Evolutionary conservation across 2,888 invertebrate species (phyloP).

Genomic region (Patella caerulea): DNA sequence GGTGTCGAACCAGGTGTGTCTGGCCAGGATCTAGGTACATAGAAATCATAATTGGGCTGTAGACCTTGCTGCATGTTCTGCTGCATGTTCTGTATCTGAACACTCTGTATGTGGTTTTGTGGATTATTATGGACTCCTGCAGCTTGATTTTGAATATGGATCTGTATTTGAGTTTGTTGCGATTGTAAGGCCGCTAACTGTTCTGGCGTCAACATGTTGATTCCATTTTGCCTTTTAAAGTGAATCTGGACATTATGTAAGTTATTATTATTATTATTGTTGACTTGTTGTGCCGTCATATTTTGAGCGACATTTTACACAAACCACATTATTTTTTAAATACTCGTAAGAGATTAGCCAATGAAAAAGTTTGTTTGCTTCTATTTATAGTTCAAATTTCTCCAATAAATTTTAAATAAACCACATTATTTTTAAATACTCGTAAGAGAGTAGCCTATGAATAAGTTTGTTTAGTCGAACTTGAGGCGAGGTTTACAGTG

Average conservation of each 20-base stretch:
- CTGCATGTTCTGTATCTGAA: conserved; percentile 32
- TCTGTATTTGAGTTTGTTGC: conserved; percentile 33
- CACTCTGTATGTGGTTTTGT: conserved; percentile 34
- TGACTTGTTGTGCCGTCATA: conserved; percentile 41
- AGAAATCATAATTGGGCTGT: conserved; percentile 32
- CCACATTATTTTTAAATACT: no score
- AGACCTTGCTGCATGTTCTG: conserved; percentile 5
- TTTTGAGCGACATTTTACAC: conserved; percentile 29
- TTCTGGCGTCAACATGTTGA: conserved; percentile 70
- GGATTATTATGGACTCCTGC: conserved; percentile 21
- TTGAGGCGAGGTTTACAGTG: no score
- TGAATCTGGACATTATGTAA: conserved; percentile 13
- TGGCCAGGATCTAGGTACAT: conserved; percentile 31
- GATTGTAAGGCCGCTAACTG: conserved; percentile 70
- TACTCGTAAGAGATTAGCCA: no score
- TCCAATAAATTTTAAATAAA: no score
- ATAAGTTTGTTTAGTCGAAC: no score
- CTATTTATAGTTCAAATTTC: no score
- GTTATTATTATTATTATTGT: conserved; percentile 18
- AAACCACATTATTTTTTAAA: no score
- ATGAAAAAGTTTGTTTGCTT: no score
- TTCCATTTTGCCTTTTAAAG: conserved; percentile 27
- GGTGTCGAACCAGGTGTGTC: conserved; percentile 62
- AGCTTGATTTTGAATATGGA: conserved; percentile 37
- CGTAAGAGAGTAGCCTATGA: no score